phyloP scores from a whole-genome alignment of 2,113 vertebrate species.

The Leptocoma aspasia region DNA sequence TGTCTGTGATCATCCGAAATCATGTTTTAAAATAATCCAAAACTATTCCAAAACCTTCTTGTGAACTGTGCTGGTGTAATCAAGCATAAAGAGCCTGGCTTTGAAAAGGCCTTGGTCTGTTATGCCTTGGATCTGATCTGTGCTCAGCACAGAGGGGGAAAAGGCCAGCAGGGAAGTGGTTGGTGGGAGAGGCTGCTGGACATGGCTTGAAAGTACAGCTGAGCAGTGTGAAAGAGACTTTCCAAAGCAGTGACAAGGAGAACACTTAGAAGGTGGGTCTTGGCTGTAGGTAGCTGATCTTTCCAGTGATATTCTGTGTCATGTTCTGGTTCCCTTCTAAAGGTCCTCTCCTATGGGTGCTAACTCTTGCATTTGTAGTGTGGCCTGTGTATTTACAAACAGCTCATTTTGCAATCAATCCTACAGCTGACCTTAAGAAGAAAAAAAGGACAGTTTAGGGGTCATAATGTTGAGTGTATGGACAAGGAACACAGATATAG shows the following conservation, averaged over 20 bases:
- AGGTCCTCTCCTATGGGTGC: not conserved
- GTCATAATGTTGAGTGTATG: not conserved
- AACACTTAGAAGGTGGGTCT: not conserved
- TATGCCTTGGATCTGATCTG: not conserved
- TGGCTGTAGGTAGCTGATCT: not conserved
- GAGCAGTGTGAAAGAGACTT: not conserved
- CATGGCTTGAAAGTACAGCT: not conserved
- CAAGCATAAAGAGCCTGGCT: not conserved
- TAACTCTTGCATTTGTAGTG: not conserved
- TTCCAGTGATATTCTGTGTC: not conserved
- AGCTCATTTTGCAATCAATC: not conserved
- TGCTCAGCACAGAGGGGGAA: not conserved
- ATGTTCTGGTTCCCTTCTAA: not conserved
- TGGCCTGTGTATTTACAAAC: not conserved
- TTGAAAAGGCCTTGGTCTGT: not conserved
- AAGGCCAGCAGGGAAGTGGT: not conserved
- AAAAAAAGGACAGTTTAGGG: not conserved
- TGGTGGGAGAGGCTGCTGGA: not conserved
- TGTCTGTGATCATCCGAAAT: not conserved
- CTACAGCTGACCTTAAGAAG: not conserved
- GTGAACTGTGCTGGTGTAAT: not conserved
- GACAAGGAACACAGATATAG: not conserved
- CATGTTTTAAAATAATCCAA: accelerated
- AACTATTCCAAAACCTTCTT: not conserved
- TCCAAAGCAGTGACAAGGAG: not conserved